Evolutionary conservation across 2,113 vertebrate species (phyloP).

Genomic region (Sigmodon hispidus): DNA sequence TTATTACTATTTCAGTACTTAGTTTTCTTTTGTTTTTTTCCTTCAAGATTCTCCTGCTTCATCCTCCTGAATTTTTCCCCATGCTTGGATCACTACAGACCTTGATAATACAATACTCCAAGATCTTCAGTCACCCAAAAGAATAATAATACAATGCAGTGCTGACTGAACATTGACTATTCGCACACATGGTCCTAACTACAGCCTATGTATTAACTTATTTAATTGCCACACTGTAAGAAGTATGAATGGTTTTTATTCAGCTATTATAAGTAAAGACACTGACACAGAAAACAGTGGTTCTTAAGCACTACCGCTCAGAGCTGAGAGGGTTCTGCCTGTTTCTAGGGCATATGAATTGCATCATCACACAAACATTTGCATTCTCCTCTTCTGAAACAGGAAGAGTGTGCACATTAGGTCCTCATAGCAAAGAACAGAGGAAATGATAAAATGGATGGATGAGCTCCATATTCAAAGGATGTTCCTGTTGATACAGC

Average conservation of each 20-base stretch:
- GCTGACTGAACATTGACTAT: background rate
- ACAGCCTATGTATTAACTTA: background rate
- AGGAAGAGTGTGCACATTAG: background rate
- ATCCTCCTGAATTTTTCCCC: background rate
- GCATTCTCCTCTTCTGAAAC: background rate
- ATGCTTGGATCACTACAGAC: background rate
- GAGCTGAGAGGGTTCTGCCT: background rate
- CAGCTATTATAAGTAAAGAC: background rate
- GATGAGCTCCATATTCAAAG: background rate
- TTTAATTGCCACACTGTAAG: background rate
- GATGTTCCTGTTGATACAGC: background rate
- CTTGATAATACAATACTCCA: background rate
- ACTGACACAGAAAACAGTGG: background rate
- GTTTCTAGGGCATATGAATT: background rate
- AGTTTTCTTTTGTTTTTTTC: background rate
- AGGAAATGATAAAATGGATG: slow-evolving; percentile 24
- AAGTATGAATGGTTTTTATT: background rate
- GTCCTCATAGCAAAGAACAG: background rate
- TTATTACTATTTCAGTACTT: background rate
- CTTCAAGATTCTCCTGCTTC: background rate
- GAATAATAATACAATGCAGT: background rate
- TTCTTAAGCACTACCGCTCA: too few relatives aligned
- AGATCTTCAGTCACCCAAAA: background rate
- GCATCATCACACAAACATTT: background rate
- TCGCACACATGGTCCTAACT: background rate